A percentile compares a stretch with the other conserved stretches of the same genome.
Conservation (phyloP, 2,797 vertebrate species). For the Parauchenoglanis punctatus region DNA sequence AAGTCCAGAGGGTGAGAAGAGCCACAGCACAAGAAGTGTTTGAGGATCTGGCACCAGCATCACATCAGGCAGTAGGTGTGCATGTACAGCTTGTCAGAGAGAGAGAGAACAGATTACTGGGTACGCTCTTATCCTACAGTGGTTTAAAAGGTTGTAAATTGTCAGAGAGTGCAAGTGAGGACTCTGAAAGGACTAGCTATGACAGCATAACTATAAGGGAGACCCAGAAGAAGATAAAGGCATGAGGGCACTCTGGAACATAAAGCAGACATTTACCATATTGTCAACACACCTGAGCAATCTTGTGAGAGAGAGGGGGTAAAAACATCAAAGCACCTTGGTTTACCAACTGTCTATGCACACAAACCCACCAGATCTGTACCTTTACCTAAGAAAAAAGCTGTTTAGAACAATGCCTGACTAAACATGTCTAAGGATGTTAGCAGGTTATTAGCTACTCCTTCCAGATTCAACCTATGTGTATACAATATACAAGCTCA, state of each 20-base stretch:
- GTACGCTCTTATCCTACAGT: not conserved
- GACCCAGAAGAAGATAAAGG: not conserved
- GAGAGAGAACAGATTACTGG: not conserved
- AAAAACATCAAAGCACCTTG: not conserved
- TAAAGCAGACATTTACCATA: not conserved
- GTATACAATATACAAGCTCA: not conserved
- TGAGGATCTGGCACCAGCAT: not conserved
- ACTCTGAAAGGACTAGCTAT: not conserved
- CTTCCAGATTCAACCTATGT: not conserved
- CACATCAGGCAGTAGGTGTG: conserved; percentile 6
- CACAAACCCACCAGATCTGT: not conserved
- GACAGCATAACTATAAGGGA: conserved; percentile 5
- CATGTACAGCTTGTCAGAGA: conserved; percentile 4
- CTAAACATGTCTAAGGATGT: too few species aligned
- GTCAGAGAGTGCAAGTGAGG: not conserved
- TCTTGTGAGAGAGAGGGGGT: not conserved
- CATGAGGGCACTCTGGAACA: not conserved
- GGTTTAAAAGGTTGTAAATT: not conserved
- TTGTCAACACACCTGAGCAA: not conserved
- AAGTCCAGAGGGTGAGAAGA: not conserved
- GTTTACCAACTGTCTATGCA: not conserved
- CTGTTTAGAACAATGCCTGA: not conserved
- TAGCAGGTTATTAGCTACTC: too few species aligned
- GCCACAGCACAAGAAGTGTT: not conserved
- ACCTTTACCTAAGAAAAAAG: not conserved